Evolutionary conservation across 2,888 invertebrate genomes (phyloP).

Genomic region (Cinara cedri): DNA sequence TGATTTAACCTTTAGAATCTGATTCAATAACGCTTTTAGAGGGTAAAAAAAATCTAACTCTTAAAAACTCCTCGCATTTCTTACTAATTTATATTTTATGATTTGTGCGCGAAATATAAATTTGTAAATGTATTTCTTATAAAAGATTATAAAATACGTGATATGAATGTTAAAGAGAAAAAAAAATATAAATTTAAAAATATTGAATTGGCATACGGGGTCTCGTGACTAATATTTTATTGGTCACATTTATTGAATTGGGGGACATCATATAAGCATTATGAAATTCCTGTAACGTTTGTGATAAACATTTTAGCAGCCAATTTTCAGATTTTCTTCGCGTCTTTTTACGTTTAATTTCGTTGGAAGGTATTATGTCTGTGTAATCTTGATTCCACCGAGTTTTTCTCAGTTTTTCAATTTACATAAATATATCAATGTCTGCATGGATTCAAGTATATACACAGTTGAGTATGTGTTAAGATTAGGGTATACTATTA

Average conservation of each 20-base stretch:
- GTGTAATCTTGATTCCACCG: background rate
- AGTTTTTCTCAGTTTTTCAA: background rate
- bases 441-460: background rate
- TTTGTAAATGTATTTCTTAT: slow-evolving; percentile 10
- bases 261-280: background rate
- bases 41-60: background rate
- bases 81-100: slow-evolving; percentile 8
- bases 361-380: background rate
- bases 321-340: background rate
- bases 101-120: background rate
- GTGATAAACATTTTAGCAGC: slow-evolving; percentile 14
- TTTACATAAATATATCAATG: slow-evolving; percentile 24
- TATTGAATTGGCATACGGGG: background rate
- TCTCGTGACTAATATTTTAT: slow-evolving; percentile 18
- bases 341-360: slow-evolving; percentile 8
- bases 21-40: background rate
- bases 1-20: background rate
- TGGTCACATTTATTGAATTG: slow-evolving; percentile 32
- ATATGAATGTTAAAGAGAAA: background rate
- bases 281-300: background rate
- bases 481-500: too few species aligned
- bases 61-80: background rate
- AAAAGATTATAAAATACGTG: slow-evolving; percentile 22
- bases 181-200: slow-evolving; percentile 20
- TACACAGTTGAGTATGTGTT: background rate